Conservation (phyloP, 2,113 vertebrate species). For the Microcebus ravelobensis region DNA sequence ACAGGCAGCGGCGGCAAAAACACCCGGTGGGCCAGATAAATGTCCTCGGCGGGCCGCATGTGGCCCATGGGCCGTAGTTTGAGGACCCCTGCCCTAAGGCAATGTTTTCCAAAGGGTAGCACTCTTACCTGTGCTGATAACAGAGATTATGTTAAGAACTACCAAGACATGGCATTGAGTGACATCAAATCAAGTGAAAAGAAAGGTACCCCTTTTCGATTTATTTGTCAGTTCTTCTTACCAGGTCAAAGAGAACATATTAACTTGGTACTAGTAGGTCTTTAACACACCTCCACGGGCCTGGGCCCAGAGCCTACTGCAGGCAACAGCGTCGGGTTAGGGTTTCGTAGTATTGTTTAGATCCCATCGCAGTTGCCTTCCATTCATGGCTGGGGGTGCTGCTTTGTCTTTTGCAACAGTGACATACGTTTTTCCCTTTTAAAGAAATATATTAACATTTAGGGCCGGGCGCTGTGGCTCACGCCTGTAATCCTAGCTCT, state of each 20-base stretch:
- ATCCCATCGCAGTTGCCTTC: not conserved
- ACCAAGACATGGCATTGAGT: not conserved
- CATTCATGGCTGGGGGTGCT: not conserved
- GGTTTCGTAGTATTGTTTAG: not conserved
- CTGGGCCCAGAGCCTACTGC: not conserved
- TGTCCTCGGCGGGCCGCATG: too few species aligned
- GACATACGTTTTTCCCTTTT: conserved; percentile 12
- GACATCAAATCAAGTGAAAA: not conserved
- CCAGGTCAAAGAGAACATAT: not conserved
- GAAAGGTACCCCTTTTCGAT: not conserved
- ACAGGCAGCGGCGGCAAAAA: too few species aligned
- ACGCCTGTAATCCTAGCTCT: too few species aligned
- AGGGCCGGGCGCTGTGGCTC: too few species aligned
- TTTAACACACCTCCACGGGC: not conserved
- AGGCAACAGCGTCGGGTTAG: not conserved
- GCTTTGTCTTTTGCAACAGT: not conserved
- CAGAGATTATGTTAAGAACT: not conserved
- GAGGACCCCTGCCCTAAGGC: too few species aligned
- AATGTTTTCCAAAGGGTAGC: not conserved
- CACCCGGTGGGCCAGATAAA: too few species aligned
- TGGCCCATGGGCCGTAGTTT: too few species aligned
- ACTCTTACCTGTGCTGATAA: not conserved
- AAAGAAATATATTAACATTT: conserved; percentile 43
- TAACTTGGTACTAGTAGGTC: not conserved
- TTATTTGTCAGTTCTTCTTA: not conserved